Percentiles rank a stretch among this genome's conserved stretches.
phyloP scores from a whole-genome alignment of 1,140 invertebrate genomes.

The Trinorchestia longiramus region DNA sequence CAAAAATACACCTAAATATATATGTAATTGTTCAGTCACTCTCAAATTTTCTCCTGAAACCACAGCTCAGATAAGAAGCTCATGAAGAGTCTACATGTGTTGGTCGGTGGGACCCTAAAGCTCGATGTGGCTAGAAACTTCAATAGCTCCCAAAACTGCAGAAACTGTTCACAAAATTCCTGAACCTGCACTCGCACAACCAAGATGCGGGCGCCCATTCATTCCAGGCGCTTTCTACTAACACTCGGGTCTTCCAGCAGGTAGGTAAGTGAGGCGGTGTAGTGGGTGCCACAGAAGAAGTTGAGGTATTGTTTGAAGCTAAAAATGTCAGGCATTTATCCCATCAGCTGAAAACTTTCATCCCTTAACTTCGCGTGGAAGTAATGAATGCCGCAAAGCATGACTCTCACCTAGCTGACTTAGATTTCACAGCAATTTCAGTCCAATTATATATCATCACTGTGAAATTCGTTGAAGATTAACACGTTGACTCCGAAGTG shows the following conservation, averaged over 20 bases:
- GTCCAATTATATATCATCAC: neutral
- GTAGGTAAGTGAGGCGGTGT: neutral
- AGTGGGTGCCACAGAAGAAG: neutral
- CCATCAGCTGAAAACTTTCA: neutral
- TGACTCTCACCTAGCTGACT: neutral
- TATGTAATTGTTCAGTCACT: too few species aligned
- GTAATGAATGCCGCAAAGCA: neutral
- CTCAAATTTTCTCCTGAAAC: too few species aligned
- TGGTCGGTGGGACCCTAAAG: neutral
- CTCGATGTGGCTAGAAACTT: neutral
- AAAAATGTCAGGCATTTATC: neutral
- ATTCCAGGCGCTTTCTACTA: constrained; percentile 7
- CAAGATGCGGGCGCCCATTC: constrained; percentile 12
- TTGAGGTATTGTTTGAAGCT: neutral
- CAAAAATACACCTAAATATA: too few species aligned
- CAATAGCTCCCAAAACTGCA: neutral
- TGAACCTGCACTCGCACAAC: neutral
- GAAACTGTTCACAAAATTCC: neutral
- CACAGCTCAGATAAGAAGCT: neutral
- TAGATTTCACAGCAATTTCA: neutral
- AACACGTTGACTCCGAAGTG: too few species aligned
- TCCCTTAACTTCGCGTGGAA: neutral
- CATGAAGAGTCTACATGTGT: neutral
- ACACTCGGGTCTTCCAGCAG: neutral
- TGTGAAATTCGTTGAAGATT: neutral